Conservation (phyloP, 2,113 vertebrate genomes). For the Montifringilla adamsi region DNA sequence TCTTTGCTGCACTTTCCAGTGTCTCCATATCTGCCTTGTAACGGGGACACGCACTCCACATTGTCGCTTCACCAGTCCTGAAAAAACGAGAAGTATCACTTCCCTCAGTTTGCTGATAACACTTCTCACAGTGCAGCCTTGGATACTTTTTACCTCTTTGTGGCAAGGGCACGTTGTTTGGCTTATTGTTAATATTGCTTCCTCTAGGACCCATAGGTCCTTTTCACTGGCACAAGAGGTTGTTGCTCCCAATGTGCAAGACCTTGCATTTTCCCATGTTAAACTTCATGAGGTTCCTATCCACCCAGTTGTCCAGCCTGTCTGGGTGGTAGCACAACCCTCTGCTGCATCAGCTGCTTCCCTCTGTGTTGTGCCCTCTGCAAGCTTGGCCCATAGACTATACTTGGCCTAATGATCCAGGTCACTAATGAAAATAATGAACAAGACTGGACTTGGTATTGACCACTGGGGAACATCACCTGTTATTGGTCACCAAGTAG, state of each 20-base stretch:
- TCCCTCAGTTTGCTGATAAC: neutral
- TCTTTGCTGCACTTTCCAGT: neutral
- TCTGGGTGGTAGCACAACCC: neutral
- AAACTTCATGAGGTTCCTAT: neutral
- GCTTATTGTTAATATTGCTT: neutral
- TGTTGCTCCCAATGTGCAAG: neutral
- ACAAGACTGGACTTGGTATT: neutral
- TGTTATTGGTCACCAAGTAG: neutral
- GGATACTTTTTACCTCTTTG: neutral
- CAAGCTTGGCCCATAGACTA: neutral
- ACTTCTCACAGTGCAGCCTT: neutral
- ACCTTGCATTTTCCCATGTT: neutral
- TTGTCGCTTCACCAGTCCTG: neutral
- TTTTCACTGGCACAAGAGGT: neutral
- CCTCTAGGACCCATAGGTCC: fast-evolving
- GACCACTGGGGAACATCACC: neutral
- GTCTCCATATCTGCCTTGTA: neutral
- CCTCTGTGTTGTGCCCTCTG: neutral
- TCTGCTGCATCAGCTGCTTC: neutral
- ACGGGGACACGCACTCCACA: neutral
- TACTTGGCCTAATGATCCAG: neutral
- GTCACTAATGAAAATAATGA: neutral
- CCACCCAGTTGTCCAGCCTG: neutral
- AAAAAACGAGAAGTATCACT: neutral
- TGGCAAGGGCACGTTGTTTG: fast-evolving